Conservation (phyloP, 2,113 vertebrate genomes). For the Tamias sibiricus region DNA sequence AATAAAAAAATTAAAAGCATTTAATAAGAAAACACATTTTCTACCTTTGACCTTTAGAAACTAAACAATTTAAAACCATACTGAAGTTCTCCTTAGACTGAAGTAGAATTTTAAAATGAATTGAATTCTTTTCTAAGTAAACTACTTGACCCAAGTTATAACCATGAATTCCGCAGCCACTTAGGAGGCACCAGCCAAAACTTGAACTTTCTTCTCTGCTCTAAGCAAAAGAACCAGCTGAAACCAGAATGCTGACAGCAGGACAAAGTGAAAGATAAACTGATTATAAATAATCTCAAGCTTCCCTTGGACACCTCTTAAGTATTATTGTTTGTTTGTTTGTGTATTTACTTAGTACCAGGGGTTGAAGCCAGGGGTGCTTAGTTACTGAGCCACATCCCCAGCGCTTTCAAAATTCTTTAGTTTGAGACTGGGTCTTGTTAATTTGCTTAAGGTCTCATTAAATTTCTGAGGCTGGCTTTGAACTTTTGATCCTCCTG, state of each 20-base stretch:
- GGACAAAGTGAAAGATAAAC: not conserved
- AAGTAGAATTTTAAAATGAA: slow-evolving; percentile 26
- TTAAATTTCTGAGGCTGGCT: no score
- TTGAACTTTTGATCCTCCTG: no score
- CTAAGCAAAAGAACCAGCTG: not conserved
- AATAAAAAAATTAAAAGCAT: not conserved
- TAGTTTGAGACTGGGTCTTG: no score
- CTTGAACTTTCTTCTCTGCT: not conserved
- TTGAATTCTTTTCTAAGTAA: not conserved
- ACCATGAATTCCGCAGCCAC: not conserved
- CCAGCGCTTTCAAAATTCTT: no score
- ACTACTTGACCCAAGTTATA: not conserved
- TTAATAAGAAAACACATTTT: not conserved
- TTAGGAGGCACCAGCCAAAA: not conserved
- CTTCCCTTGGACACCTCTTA: not conserved
- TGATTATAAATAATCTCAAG: slow-evolving; percentile 15
- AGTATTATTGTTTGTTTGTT: not conserved
- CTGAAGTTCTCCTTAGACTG: not conserved
- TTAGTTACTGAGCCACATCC: no score
- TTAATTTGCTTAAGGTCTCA: no score
- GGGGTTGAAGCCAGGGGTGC: no score
- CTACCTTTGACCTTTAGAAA: not conserved
- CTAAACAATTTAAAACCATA: not conserved
- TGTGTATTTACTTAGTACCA: no score
- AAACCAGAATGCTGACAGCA: not conserved